These are phyloP conservation scores for Myiozetetes cayanensis DNA, from an alignment of 2,113 vertebrate species.

Conservation along the genomic window DNA sequence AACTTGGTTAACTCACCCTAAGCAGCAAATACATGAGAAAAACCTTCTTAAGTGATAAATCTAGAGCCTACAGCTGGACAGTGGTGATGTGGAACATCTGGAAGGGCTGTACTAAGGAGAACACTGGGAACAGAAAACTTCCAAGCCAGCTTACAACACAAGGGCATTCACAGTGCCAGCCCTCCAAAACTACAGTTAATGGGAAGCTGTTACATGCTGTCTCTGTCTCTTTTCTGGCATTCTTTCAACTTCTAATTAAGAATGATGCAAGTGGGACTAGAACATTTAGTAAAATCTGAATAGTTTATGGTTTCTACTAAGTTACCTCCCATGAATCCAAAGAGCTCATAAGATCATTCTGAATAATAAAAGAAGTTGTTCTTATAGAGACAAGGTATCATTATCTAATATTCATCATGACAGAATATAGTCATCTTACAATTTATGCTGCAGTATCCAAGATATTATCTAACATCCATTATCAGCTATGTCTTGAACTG, in stretches of 20 bases:
- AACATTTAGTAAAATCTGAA: conserved; percentile 50
- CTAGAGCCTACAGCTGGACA: not conserved
- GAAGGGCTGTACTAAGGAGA: not conserved
- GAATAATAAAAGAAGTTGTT: conserved; percentile 57
- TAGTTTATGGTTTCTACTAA: conserved; percentile 30
- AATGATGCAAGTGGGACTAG: not conserved
- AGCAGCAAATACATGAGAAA: not conserved
- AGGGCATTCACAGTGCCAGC: not conserved
- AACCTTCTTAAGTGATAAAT: not conserved
- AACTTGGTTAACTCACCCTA: not conserved
- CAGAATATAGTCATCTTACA: conserved; percentile 4
- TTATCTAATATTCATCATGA: conserved; percentile 47
- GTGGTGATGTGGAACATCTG: not conserved
- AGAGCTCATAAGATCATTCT: conserved; percentile 36
- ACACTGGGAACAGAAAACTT: not conserved
- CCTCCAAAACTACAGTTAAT: not conserved
- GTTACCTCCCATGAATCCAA: not conserved
- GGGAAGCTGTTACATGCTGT: not conserved
- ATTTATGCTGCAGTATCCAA: conserved; percentile 22
- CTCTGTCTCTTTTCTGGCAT: not conserved
- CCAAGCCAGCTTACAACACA: not conserved
- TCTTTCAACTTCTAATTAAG: not conserved
- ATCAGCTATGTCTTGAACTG: conserved; percentile 19
- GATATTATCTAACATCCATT: conserved; percentile 39
- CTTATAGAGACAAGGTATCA: conserved; percentile 33